phyloP scores from a whole-genome alignment of 2,113 vertebrate species.

The Regulus satrapa region DNA sequence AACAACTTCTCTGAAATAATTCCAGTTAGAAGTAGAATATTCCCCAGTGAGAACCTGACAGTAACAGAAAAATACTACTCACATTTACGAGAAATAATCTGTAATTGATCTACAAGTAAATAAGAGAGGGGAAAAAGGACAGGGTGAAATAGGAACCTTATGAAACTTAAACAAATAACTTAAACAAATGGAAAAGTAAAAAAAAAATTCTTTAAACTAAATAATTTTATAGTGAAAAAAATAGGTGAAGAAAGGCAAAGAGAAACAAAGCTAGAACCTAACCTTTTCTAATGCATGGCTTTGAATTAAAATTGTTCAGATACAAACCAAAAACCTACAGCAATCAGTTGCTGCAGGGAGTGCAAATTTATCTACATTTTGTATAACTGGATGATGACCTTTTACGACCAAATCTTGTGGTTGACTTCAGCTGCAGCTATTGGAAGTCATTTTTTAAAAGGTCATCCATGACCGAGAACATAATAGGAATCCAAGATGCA shows the following conservation, averaged over 20 bases:
- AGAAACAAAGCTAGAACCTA: slow-evolving; percentile 18
- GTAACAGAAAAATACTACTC: neutral
- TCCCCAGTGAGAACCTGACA: neutral
- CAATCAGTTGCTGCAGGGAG: slow-evolving; percentile 37
- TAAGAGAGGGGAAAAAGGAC: neutral
- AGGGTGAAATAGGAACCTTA: neutral
- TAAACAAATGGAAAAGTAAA: neutral
- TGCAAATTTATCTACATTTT: slow-evolving; percentile 60
- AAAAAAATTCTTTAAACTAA: neutral
- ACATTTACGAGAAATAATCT: neutral
- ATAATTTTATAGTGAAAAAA: neutral
- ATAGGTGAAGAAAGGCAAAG: neutral
- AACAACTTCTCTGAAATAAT: neutral
- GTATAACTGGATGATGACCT: slow-evolving; percentile 66
- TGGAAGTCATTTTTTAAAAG: slow-evolving; percentile 75
- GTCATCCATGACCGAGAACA: slow-evolving; percentile 58
- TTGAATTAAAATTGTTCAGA: slow-evolving; percentile 59
- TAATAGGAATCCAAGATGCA: slow-evolving; percentile 33
- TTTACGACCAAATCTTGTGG: slow-evolving; percentile 57
- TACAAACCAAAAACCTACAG: slow-evolving; percentile 19
- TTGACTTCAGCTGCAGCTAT: slow-evolving; percentile 63
- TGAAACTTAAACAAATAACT: neutral
- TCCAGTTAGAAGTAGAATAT: neutral
- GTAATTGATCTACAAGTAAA: neutral
- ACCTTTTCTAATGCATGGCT: slow-evolving; percentile 41